Evolutionary conservation across 1,140 invertebrate species (phyloP).

Genomic region (Drosophila willistoni): DNA sequence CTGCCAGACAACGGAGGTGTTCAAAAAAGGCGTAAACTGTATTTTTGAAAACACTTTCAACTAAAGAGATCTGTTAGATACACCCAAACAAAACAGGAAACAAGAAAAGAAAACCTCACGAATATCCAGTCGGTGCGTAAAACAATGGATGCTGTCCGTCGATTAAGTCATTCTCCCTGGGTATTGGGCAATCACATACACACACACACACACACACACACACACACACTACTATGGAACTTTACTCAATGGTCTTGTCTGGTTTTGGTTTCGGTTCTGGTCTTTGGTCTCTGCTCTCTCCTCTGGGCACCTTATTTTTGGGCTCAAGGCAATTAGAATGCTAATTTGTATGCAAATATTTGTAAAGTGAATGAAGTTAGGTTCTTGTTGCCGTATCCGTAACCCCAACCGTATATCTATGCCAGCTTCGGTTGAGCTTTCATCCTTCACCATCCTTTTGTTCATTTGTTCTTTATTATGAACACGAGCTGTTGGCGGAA

Average conservation of each 20-base stretch:
- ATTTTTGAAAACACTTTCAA: constrained; percentile 75
- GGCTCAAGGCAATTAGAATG: constrained; percentile 77
- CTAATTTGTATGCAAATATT: constrained; percentile 81
- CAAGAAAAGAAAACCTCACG: background rate
- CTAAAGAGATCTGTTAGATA: constrained; percentile 39
- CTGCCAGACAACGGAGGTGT: constrained; percentile 43
- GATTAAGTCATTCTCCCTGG: constrained; percentile 7
- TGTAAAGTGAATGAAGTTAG: constrained; percentile 54
- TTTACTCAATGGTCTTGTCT: background rate
- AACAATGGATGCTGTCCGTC: constrained; percentile 50
- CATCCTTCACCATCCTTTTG: constrained; percentile 31
- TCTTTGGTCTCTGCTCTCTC: constrained; percentile 30
- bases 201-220: no score
- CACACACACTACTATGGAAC: background rate
- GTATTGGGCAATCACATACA: constrained; percentile 28
- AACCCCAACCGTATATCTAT: constrained; percentile 10
- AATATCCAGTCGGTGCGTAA: constrained; percentile 35
- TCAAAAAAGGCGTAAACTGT: constrained; percentile 75
- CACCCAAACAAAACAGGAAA: background rate
- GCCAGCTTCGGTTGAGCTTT: constrained; percentile 29
- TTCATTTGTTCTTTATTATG: constrained; percentile 63
- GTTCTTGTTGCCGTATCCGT: constrained; percentile 20
- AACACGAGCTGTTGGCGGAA: constrained; percentile 57
- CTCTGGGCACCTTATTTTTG: constrained; percentile 58
- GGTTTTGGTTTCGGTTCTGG: constrained; percentile 25